Evolutionary conservation across 2,888 invertebrate species (phyloP), one percentile per base, ranked within the genome.

Genomic region (Drosophila cognata): DNA sequence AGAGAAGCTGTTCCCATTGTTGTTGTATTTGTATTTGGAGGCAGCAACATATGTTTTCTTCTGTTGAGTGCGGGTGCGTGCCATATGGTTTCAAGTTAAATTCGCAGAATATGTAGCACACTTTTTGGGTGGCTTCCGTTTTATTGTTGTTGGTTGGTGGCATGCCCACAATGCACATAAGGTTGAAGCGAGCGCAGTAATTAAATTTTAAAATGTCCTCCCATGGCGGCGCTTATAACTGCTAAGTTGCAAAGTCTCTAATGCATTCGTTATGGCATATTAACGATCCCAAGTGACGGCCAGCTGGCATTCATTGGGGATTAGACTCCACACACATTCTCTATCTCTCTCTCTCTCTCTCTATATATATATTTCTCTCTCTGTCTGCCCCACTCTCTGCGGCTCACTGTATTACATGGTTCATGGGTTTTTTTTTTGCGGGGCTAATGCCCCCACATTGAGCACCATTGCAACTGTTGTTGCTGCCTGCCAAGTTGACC

Each of bases 201-300:
- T 85, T 85, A 85, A 85, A 84, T 85, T 85, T 85, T 88, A 78
- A 86, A 80, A 76, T 71, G 69, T 51, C 55, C 51, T 70, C 66
- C 77, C 79, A 13, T 66, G 71, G 72, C 82, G 71, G 58, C 63
- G 77, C 75, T 77, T 61, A 70, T 52, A 68, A 68, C 64, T 52
- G 70, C 43, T 58, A 77, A 68, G 73, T 78, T 52, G 70, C 48
- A 63, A 77, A 68, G 73, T 80, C 84, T 82, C 89, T 84, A 89
- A 87, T 89, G 88, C 85, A 89, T 88, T 87, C 80, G 88, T 83
- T 89, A 87, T 82, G 89, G 83, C 88, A 87, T 85, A 87, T 89
- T 89, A 87, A 84, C 88, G 84, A 71, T 83, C 84, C 84, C 79
- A 77, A 83, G 74, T 79, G 84, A 66, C 74, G 69, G 67, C 68